Percentiles rank a stretch among this genome's conserved stretches.
Evolutionary conservation across 1,140 invertebrate species (phyloP).

Genomic region (Cydia fagiglandana): DNA sequence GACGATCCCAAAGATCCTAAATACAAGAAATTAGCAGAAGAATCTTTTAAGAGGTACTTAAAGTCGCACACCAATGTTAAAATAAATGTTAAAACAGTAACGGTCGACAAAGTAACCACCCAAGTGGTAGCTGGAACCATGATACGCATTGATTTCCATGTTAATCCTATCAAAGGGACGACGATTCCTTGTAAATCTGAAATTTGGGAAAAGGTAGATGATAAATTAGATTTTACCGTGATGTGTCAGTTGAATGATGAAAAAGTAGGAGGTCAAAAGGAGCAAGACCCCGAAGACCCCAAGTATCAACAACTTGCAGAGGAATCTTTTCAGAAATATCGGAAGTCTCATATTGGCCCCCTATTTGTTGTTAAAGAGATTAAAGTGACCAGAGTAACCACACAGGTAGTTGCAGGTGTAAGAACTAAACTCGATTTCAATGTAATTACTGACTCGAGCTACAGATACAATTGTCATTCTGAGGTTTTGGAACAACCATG

Average conservation of each 20-base stretch:
- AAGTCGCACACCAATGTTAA: conserved; percentile 37
- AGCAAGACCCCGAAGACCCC: conserved; percentile 23
- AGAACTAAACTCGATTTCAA: no score
- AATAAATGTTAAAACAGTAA: conserved; percentile 44
- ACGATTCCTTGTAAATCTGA: background rate
- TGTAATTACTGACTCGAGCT: no score
- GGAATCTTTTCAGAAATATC: background rate
- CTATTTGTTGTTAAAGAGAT: background rate
- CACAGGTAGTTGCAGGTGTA: conserved; percentile 45
- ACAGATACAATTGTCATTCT: no score
- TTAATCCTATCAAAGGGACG: background rate
- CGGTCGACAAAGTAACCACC: conserved; percentile 50
- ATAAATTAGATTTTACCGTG: background rate
- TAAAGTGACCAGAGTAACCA: conserved; percentile 39
- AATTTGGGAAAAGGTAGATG: background rate
- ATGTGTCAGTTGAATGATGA: background rate
- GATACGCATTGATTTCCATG: background rate
- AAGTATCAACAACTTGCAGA: conserved; percentile 38
- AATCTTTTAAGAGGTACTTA: conserved; percentile 54
- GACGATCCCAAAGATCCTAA: conserved; percentile 49
- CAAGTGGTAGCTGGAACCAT: conserved; percentile 47
- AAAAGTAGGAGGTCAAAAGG: background rate
- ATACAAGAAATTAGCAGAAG: conserved; percentile 52
- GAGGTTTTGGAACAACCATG: no score
- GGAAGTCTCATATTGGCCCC: no score